Conservation (phyloP, 2,113 vertebrate genomes). For the Oenanthe oenanthe region DNA sequence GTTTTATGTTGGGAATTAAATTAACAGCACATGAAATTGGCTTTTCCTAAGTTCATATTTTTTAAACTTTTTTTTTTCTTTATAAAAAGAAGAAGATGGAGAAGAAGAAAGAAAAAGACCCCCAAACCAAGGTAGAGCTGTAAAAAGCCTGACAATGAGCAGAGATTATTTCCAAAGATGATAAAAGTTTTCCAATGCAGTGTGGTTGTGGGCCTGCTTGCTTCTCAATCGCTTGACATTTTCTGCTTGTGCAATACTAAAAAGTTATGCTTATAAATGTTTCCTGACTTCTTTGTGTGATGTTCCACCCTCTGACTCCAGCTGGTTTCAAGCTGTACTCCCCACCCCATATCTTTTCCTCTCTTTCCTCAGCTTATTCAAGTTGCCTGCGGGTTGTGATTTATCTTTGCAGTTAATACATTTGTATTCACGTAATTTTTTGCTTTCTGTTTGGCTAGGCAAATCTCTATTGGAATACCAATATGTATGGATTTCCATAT, state of each 20-base stretch:
- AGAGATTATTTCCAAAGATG: constrained; percentile 16
- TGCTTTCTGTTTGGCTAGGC: constrained; percentile 10
- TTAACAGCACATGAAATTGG: constrained; percentile 84
- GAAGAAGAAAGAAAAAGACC: constrained; percentile 23
- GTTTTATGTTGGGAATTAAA: constrained; percentile 80
- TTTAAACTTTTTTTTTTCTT: constrained; percentile 29
- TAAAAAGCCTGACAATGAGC: constrained; percentile 57
- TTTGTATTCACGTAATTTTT: constrained; percentile 35
- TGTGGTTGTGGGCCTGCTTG: not conserved
- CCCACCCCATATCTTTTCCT: not conserved
- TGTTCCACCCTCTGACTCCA: not conserved
- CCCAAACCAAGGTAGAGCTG: constrained; percentile 54
- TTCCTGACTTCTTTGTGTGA: not conserved
- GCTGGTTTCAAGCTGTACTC: not conserved
- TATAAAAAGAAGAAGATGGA: not conserved
- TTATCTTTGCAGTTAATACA: constrained; percentile 42
- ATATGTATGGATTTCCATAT: constrained; percentile 35
- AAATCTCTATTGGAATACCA: constrained; percentile 43
- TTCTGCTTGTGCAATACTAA: not conserved
- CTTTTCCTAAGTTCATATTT: constrained; percentile 79
- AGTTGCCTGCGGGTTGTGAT: not conserved
- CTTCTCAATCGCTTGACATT: not conserved
- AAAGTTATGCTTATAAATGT: constrained; percentile 27
- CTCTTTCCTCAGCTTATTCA: not conserved
- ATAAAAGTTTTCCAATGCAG: constrained; percentile 24